Conservation (phyloP, 1,140 invertebrate species). For the Drosophila arizonae region DNA sequence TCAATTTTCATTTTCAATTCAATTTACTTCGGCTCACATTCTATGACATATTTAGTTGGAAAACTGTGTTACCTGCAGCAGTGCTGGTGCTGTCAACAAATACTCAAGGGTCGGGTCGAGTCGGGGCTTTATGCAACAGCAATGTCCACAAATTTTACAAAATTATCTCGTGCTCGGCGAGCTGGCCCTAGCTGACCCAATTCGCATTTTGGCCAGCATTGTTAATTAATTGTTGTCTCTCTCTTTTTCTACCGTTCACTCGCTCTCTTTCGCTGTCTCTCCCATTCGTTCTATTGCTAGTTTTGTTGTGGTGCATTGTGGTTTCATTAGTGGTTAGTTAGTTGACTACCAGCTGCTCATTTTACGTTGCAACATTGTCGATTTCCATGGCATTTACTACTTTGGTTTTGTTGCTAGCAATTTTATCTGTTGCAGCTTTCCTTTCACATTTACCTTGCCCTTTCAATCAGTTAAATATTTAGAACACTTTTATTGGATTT, state of each 20-base stretch:
- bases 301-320: constrained; percentile 23
- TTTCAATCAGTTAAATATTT: constrained; percentile 8
- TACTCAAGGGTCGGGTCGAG: background rate
- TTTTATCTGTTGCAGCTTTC: background rate
- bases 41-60: background rate
- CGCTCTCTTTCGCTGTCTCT: background rate
- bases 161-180: constrained; percentile 16
- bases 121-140: background rate
- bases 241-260: background rate
- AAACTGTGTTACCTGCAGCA: background rate
- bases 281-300: background rate
- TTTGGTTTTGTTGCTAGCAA: background rate
- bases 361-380: background rate
- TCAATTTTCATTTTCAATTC: background rate
- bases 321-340: constrained; percentile 26
- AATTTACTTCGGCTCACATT: background rate
- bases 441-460: constrained; percentile 8
- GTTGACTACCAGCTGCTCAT: constrained; percentile 10
- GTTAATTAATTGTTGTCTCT: constrained; percentile 17
- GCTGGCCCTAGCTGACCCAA: constrained; percentile 12
- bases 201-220: constrained; percentile 20
- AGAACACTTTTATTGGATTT: background rate
- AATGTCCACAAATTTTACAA: constrained; percentile 19
- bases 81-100: background rate
- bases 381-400: background rate